Conservation (phyloP, 2,797 vertebrate species). For the Coregonus sp. region DNA sequence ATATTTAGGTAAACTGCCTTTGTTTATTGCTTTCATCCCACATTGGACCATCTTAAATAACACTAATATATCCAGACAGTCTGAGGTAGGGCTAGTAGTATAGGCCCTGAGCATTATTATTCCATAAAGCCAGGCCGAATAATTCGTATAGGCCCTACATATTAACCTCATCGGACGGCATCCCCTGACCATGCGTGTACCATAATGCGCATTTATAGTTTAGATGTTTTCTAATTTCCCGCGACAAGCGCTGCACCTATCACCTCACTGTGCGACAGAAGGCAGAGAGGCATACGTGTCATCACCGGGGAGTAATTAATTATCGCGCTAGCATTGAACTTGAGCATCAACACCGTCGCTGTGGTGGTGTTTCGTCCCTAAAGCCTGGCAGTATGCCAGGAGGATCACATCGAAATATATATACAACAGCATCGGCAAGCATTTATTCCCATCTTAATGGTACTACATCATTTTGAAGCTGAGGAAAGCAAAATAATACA, state of each 20-base stretch:
- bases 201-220: not conserved
- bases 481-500: not conserved
- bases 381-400: not conserved
- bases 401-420: not conserved
- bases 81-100: too few species aligned
- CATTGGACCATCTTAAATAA: not conserved
- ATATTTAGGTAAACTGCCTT: not conserved
- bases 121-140: not conserved
- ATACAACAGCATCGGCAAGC: not conserved
- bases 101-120: not conserved
- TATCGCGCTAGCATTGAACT: constrained; percentile 2
- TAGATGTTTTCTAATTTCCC: not conserved
- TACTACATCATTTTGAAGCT: not conserved
- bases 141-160: not conserved
- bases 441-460: not conserved
- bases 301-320: not conserved
- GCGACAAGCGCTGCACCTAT: not conserved
- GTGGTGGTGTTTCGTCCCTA: not conserved
- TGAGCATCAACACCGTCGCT: not conserved
- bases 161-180: not conserved
- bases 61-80: not conserved
- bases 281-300: not conserved
- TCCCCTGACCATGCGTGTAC: not conserved
- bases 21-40: not conserved
- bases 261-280: not conserved